Conservation (phyloP, 2,888 invertebrate genomes). For the Schizaphis graminum region DNA sequence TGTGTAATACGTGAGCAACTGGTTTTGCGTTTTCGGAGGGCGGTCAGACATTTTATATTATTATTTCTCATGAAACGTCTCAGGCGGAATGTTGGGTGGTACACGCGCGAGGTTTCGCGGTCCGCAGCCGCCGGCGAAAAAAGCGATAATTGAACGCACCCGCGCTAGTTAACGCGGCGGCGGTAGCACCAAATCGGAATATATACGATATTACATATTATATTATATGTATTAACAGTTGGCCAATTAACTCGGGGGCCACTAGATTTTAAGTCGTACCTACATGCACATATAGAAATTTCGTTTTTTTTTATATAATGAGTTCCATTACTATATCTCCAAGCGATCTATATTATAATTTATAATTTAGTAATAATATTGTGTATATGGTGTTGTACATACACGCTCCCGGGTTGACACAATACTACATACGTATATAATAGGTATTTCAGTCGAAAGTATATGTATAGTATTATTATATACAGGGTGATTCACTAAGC, state of each 20-base stretch:
- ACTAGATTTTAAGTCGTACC: not conserved
- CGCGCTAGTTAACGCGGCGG: slow-evolving; percentile 47
- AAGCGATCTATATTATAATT: slow-evolving; percentile 36
- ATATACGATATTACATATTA: slow-evolving; percentile 4
- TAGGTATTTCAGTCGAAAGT: not conserved
- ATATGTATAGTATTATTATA: not conserved
- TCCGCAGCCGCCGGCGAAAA: slow-evolving; percentile 51
- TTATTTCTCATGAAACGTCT: slow-evolving; percentile 47
- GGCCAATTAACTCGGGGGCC: slow-evolving; percentile 38
- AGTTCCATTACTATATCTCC: slow-evolving; percentile 29
- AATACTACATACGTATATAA: slow-evolving; percentile 13
- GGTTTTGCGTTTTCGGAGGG: slow-evolving; percentile 40
- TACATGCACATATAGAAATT: not conserved
- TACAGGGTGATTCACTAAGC: no score
- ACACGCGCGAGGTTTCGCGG: slow-evolving; percentile 48
- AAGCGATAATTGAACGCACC: slow-evolving; percentile 57
- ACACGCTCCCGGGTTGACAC: slow-evolving; percentile 51
- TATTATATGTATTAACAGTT: slow-evolving; percentile 35
- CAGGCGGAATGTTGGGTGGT: slow-evolving; percentile 47
- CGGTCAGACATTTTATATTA: not conserved
- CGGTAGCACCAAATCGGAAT: not conserved
- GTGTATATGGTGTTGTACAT: not conserved
- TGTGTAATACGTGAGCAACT: slow-evolving; percentile 23
- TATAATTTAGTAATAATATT: slow-evolving; percentile 22
- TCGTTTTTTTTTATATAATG: slow-evolving; percentile 18